A percentile compares a stretch with the other conserved stretches of the same genome.
These are phyloP conservation scores for Agelaius phoeniceus DNA, from an alignment of 2,113 vertebrate species.

Conservation along the genomic window DNA sequence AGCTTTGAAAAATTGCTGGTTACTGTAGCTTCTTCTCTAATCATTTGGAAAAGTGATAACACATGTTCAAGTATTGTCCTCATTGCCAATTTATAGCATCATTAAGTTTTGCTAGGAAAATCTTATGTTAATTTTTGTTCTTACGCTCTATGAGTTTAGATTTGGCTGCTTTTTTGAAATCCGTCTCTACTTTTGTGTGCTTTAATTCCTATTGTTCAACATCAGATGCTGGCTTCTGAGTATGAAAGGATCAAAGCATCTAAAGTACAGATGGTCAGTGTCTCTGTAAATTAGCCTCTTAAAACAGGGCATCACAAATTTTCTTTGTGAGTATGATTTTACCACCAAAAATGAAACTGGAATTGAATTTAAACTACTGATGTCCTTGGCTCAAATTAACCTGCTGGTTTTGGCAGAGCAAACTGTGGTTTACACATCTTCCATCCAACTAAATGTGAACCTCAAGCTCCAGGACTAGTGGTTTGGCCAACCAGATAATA, in stretches of 20 bases:
- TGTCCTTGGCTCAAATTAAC: not conserved
- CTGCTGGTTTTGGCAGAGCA: not conserved
- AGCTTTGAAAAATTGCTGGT: not conserved
- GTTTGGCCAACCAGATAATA: not conserved
- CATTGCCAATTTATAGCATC: not conserved
- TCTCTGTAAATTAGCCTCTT: not conserved
- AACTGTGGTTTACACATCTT: not conserved
- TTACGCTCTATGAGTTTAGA: not conserved
- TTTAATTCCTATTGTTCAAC: not conserved
- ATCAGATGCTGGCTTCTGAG: not conserved
- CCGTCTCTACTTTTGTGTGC: not conserved
- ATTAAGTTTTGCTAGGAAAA: conserved; percentile 23
- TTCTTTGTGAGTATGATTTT: not conserved
- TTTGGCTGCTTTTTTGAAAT: not conserved
- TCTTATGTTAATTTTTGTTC: not conserved
- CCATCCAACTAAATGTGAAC: not conserved
- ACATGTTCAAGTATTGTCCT: not conserved
- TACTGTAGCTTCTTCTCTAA: conserved; percentile 14
- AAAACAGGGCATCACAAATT: not conserved
- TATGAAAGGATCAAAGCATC: not conserved
- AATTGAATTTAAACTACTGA: not conserved
- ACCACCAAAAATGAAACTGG: not conserved
- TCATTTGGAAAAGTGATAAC: conserved; percentile 20
- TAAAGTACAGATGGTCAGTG: not conserved
- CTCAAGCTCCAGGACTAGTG: not conserved